A percentile compares a stretch with the other conserved stretches of the same genome.
Conservation (phyloP, 2,113 vertebrate genomes). For the Zapus hudsonius region DNA sequence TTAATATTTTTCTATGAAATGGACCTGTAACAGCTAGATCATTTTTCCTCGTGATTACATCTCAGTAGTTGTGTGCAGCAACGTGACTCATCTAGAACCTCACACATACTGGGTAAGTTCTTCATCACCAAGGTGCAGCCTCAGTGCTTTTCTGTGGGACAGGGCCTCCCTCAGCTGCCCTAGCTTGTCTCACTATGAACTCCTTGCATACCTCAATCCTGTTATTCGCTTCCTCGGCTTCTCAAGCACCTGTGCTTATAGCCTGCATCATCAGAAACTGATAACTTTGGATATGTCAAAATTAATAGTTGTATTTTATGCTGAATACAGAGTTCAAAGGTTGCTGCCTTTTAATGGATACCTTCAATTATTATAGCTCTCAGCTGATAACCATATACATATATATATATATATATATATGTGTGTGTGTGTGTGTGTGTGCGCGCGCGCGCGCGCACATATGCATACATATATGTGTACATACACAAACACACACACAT, state of each 20-base stretch:
- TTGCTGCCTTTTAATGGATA: background rate
- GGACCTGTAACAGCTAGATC: background rate
- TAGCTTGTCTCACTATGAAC: background rate
- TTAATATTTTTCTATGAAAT: background rate
- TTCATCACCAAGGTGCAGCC: rapidly evolving
- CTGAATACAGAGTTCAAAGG: background rate
- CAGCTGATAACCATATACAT: background rate
- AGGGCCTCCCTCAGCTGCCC: background rate
- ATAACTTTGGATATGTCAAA: background rate
- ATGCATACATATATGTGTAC: background rate
- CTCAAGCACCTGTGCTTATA: background rate
- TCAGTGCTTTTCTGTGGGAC: background rate
- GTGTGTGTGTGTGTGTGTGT: background rate
- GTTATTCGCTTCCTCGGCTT: background rate
- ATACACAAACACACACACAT: too few relatives aligned
- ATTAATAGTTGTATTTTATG: background rate
- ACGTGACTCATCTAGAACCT: background rate
- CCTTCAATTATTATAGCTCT: background rate
- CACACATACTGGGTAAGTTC: too few relatives aligned
- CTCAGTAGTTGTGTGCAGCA: background rate
- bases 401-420: background rate
- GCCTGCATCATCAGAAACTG: background rate
- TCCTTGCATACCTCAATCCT: background rate
- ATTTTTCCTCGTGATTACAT: background rate
- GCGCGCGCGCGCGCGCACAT: background rate